Evolutionary conservation across 2,888 invertebrate species (phyloP), one percentile per base, ranked within the genome.

Genomic region (Microplitis manilae): DNA sequence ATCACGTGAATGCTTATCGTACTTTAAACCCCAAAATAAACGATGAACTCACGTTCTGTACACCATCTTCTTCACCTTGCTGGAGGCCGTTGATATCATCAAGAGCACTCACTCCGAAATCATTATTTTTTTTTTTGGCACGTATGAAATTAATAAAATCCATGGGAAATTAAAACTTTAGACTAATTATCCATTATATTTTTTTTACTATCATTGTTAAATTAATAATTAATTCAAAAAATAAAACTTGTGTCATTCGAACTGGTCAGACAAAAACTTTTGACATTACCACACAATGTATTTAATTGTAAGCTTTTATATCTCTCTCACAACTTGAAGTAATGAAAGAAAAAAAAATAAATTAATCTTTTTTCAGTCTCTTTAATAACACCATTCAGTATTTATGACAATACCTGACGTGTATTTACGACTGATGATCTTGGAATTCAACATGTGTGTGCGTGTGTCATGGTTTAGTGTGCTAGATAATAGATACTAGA

Each of bases 31-130:
- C 15, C 38, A 67, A 60, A 61, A 68, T 68, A 38, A 61, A 81
- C 72, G 70, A 77, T 80, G 75, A 81, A 83, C 80, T 79, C 81
- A 82, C 81, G 71, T 77, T 73, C 62, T 68, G 78, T 75, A 75
- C 72, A 79, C 78, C 78, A 81, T 79, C 78, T 77, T 81, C 81
- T 79, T 80, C 77, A 78, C 80, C 79, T 79, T 79, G 76, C 77
- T 76, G 77, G 75, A 79, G 81, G 79, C 79, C 81, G 82, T 80
- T 78, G 80, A 83, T 81, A 8, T 50, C 50, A 83, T 81, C 81
- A 78, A 81, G 81, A 81, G 78, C 73, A 80, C 79, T 83, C 76
- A 78, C 80, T 73, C 65, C 62, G 72, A 68, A 62, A 68, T 79
- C 76, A 77, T 76, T 70, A 62, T 76, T 68, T 72, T 76, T 41